phyloP scores from a whole-genome alignment of 2,113 vertebrate genomes.

The Rhinichthys klamathensis region DNA sequence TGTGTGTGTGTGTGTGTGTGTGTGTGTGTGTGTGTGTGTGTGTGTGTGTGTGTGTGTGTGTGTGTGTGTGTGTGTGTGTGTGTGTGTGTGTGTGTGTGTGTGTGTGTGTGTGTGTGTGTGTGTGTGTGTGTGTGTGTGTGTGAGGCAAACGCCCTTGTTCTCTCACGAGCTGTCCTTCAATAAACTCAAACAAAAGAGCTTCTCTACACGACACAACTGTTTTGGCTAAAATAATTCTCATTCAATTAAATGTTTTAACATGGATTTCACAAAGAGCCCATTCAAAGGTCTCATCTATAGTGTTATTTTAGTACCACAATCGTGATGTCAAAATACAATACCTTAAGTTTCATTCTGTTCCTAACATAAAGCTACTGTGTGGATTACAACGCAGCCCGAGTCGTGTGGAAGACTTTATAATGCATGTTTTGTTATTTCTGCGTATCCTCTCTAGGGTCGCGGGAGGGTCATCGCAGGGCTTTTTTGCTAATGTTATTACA shows the following conservation, averaged over 20 bases:
- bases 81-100: neutral
- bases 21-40: slow-evolving; percentile 5
- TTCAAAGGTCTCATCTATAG: neutral
- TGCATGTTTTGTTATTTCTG: too few species aligned
- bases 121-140: slow-evolving; percentile 37
- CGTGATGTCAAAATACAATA: neutral
- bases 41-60: neutral
- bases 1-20: slow-evolving; percentile 1
- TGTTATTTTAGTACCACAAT: neutral
- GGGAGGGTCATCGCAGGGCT: too few species aligned
- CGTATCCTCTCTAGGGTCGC: too few species aligned
- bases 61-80: neutral
- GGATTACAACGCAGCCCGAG: too few species aligned
- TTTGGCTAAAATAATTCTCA: slow-evolving; percentile 50
- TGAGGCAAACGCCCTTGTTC: slow-evolving; percentile 60
- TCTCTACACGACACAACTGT: slow-evolving; percentile 62
- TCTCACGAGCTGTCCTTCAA: slow-evolving; percentile 19
- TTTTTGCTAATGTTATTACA: too few species aligned
- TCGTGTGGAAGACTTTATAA: too few species aligned
- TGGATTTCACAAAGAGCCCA: neutral
- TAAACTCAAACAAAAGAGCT: neutral
- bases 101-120: neutral
- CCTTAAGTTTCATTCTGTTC: neutral
- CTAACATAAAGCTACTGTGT: neutral
- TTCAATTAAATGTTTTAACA: neutral